Evolutionary conservation across 1,140 invertebrate genomes (phyloP).

Genomic region (Frieseomelitta varia): DNA sequence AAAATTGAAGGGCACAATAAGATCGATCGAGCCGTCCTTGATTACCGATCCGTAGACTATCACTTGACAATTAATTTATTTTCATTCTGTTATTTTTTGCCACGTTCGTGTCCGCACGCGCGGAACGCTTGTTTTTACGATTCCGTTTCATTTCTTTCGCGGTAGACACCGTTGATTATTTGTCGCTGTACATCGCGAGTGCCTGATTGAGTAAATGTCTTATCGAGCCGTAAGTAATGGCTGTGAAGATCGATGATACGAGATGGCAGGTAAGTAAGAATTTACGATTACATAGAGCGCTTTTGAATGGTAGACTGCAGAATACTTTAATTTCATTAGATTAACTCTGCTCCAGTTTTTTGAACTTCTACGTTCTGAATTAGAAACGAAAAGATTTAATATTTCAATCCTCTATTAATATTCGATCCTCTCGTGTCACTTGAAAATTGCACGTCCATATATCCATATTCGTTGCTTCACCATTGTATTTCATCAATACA

Average conservation of each 20-base stretch:
- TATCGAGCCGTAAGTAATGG: slow-evolving; percentile 29
- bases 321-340: background rate
- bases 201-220: slow-evolving; percentile 14
- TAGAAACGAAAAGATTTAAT: too few relatives aligned
- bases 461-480: too few relatives aligned
- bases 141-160: background rate
- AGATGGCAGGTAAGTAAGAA: slow-evolving; percentile 56
- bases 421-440: too few relatives aligned
- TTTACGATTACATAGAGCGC: background rate
- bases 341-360: too few relatives aligned
- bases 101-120: background rate
- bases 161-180: slow-evolving; percentile 8
- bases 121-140: background rate
- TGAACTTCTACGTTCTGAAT: too few relatives aligned
- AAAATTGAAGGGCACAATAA: too few relatives aligned
- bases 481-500: too few relatives aligned
- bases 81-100: background rate
- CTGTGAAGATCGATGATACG: slow-evolving; percentile 43
- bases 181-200: slow-evolving; percentile 14
- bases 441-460: too few relatives aligned
- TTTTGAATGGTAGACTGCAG: background rate
- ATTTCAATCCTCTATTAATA: too few relatives aligned
- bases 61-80: background rate
- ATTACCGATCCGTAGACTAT: background rate
- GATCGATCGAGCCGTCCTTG: background rate